A percentile compares a stretch with the other conserved stretches of the same genome.
phyloP scores from a whole-genome alignment of 2,113 vertebrate genomes.

The Hypanus sabinus region DNA sequence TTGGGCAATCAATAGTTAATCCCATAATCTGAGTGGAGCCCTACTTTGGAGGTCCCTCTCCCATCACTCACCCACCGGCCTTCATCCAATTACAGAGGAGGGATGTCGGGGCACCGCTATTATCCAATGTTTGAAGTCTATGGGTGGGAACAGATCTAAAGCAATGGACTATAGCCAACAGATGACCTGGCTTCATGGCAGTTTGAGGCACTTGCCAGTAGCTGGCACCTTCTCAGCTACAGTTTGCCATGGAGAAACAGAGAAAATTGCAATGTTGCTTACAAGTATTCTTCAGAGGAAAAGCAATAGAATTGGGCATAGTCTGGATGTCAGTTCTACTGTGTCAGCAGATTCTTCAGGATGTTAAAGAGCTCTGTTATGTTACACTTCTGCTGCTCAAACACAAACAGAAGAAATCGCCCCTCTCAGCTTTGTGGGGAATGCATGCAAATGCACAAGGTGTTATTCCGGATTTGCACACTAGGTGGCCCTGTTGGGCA shows the following conservation, averaged over 20 bases:
- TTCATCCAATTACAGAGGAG: too few species aligned
- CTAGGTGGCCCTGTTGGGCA: not conserved
- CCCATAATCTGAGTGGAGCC: not conserved
- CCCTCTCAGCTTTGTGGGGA: not conserved
- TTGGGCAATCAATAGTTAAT: not conserved
- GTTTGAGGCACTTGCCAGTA: not conserved
- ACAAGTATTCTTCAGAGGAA: not conserved
- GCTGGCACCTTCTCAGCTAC: not conserved
- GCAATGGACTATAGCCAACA: not conserved
- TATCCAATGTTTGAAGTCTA: not conserved
- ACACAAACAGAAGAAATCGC: not conserved
- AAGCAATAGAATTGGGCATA: not conserved
- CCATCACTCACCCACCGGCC: not conserved
- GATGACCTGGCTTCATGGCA: not conserved
- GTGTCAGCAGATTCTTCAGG: not conserved
- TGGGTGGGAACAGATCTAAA: not conserved
- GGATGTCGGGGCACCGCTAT: not conserved
- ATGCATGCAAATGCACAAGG: not conserved
- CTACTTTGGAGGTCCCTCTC: not conserved
- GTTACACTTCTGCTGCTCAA: not conserved
- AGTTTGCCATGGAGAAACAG: not conserved
- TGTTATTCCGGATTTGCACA: not conserved
- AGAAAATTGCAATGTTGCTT: not conserved
- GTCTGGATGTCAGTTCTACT: not conserved
- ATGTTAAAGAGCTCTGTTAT: too few species aligned